Evolutionary conservation across 2,888 invertebrate genomes (phyloP), one percentile per base, ranked within the genome.

Genomic region (Mesopsocus fuscifrons): DNA sequence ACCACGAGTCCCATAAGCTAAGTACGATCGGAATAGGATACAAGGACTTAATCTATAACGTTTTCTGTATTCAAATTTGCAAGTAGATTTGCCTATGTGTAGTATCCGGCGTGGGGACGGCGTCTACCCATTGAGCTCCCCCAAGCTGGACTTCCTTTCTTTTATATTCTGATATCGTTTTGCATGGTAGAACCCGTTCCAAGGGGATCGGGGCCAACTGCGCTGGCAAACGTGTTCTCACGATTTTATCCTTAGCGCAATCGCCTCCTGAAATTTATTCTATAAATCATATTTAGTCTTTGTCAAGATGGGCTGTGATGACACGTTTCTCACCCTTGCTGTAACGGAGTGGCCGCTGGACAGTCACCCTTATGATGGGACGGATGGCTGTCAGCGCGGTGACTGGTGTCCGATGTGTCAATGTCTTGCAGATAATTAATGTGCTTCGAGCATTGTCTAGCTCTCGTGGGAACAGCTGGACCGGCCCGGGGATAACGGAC

Each of bases 51-150:
- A 38, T 38, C 20, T 38, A 38, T 38, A 38, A 38, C 38, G 38
- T 38, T 38, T 38, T 38, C 21, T 38, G 38, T 38, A 38, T 38
- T 38, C 20, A 38, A 38, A 38, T 38, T 38, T 38, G 38, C 38
- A 38, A 38, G 38, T 38, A 38, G 21, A 38, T 38, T 38, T 38
- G n/a, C 21, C 21, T 38, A 16, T 17, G 20, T 38, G 20, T 38
- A 17, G 20, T 20, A 26, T 26, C 26, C 26, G 26, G 26, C 26
- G 11, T 9, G 26, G 26, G 26, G 26, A 26, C 11, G 26, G 26
- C 8, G 26, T 9, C 11, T 26, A 20, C 21, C 20, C 38, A 38
- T 38, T 38, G 18, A 38, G 20, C 17, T 18, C 21, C 38, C 21
- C 38, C 38, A 17, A 13, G 20, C 21, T 21, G 20, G 20, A 38